Conservation (phyloP, 2,113 vertebrate genomes). For the Psephotus haematonotus region DNA sequence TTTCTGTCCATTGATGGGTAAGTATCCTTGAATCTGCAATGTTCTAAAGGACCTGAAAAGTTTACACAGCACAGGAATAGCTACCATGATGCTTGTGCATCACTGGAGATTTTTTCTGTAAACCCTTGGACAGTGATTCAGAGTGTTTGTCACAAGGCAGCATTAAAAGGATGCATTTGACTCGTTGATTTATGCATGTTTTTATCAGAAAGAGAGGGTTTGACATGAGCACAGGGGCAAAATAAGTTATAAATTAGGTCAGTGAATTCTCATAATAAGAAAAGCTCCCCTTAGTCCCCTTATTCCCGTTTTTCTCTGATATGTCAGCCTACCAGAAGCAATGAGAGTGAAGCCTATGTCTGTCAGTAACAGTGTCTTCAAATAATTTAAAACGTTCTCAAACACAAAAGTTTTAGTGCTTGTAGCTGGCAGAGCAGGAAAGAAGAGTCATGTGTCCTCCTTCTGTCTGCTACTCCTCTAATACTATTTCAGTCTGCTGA, state of each 20-base stretch:
- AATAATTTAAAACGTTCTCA: conserved; percentile 23
- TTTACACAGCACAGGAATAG: background rate
- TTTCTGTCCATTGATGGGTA: background rate
- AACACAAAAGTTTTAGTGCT: conserved; percentile 16
- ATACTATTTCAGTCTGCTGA: conserved; percentile 26
- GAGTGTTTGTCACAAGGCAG: conserved; percentile 40
- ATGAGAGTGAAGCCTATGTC: background rate
- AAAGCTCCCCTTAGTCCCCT: conserved; percentile 6
- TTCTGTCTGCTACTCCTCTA: conserved; percentile 27
- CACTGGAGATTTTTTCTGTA: conserved; percentile 1
- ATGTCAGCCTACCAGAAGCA: background rate
- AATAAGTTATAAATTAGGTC: conserved; percentile 53
- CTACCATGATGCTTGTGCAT: background rate
- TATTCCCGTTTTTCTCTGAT: conserved; percentile 22
- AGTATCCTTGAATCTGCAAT: background rate
- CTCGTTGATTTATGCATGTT: conserved; percentile 52
- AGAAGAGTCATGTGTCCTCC: background rate
- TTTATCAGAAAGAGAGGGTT: conserved; percentile 33
- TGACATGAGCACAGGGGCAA: conserved; percentile 47
- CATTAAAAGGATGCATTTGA: conserved; percentile 53
- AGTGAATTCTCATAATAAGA: background rate
- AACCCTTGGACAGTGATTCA: background rate
- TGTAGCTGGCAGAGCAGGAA: background rate
- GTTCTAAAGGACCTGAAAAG: background rate
- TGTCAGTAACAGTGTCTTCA: conserved; percentile 27